Base-by-base conservation (phyloP, 1,140 invertebrate species). In the Oreohelix idahoensis region DNA sequence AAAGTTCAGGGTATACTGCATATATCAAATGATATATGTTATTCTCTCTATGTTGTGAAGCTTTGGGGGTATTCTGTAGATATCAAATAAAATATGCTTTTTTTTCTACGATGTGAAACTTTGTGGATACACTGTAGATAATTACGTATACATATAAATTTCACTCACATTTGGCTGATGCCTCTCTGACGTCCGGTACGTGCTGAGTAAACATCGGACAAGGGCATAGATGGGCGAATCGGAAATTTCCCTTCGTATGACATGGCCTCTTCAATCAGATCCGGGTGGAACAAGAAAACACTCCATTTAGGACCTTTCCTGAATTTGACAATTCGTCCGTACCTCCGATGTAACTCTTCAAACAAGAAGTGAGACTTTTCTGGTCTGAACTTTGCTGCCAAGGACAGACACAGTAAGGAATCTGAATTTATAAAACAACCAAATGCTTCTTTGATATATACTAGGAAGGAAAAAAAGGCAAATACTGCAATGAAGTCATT, bases 241-340 rank as follows among this genome's bases (percentile, higher is more conserved):
- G 81, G 81, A 45, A n/a, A 83, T 2, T 29, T 32, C 17, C 81
- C 81, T 70, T 83, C 81, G 26, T 83, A 23, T 20, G 32, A 35
- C 29, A 78, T 69, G 75, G 53, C 74, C 38, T 45, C 36, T 29
- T 77, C 58, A 17, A 83, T 78, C 20, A 77, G 75, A 26, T 66
- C 39, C 10, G 81, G 81, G 32, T 83, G 74, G 35, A 83, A 83
- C 1, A 83, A 35, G n/a, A 83, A 49, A 23, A 83, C 39, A 39
- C 42, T 69, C 81, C 81, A 83, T 26, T 45, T n/a, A 26, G 26
- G 32, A 36, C 81, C 81, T 32, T 49, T 76, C 38, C 81, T 45
- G 13, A 83, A 70, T 38, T 83, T 83, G 38, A 83, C 81, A 38
- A 83, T 83, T 10, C 26, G 26, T 13, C 81, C 81, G 39, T 83